These are phyloP conservation scores for Dione vanillae DNA, from an alignment of 2,888 invertebrate genomes.

Conservation along the genomic window DNA sequence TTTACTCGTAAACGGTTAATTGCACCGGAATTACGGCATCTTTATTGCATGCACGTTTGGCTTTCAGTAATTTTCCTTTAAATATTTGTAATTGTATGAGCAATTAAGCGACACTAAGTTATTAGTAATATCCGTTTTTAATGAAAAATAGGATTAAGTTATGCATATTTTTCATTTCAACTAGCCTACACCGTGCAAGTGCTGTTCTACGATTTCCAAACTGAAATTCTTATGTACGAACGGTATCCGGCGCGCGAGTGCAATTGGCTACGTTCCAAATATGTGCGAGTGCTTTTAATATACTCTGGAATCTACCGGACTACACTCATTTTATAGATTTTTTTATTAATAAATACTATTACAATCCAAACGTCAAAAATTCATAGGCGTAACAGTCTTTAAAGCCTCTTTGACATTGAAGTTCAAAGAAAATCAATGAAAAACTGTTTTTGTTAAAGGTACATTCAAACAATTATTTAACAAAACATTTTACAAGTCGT, in stretches of 20 bases:
- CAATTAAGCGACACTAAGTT: neutral
- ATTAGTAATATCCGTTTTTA: no score
- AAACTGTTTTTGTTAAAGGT: slow-evolving; percentile 30
- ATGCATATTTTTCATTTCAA: neutral
- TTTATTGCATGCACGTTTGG: slow-evolving; percentile 31
- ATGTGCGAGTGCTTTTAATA: slow-evolving; percentile 64
- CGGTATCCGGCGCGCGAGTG: slow-evolving; percentile 69
- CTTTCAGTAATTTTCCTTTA: slow-evolving; percentile 21
- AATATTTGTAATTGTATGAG: slow-evolving; percentile 1
- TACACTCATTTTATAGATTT: slow-evolving; percentile 60
- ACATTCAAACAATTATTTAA: slow-evolving; percentile 37
- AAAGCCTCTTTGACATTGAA: slow-evolving; percentile 52
- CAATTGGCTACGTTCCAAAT: slow-evolving; percentile 65
- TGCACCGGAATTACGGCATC: slow-evolving; percentile 37
- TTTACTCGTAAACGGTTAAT: slow-evolving; percentile 36
- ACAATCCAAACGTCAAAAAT: slow-evolving; percentile 55
- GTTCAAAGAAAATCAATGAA: slow-evolving; percentile 48
- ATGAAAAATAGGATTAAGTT: neutral
- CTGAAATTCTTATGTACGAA: slow-evolving; percentile 54
- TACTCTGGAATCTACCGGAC: slow-evolving; percentile 64
- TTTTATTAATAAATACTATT: slow-evolving; percentile 50
- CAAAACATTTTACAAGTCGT: slow-evolving; percentile 30
- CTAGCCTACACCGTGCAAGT: neutral
- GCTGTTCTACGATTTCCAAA: slow-evolving; percentile 41
- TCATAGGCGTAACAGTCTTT: slow-evolving; percentile 53